Conservation (phyloP, 2,888 invertebrate genomes). For the Candidula unifasciata region DNA sequence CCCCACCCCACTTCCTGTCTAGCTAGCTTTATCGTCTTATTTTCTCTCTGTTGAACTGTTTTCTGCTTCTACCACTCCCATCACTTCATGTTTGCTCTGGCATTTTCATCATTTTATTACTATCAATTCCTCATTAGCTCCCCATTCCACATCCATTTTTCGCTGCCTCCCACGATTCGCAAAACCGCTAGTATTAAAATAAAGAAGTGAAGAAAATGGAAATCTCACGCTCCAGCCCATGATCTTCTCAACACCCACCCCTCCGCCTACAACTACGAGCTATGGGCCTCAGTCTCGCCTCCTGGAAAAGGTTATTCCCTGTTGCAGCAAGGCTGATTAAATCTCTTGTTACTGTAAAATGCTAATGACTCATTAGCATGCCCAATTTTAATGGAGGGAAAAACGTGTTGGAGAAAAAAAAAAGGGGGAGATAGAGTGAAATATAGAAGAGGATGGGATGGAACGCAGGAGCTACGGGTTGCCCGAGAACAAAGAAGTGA, state of each 20-base stretch:
- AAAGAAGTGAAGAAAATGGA: slow-evolving; percentile 14
- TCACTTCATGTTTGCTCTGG: background rate
- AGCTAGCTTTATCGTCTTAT: background rate
- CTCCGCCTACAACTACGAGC: background rate
- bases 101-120: slow-evolving; percentile 41
- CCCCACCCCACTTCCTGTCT: background rate
- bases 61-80: background rate
- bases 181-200: slow-evolving; percentile 15
- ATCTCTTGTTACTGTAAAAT: slow-evolving; percentile 35
- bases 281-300: background rate
- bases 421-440: background rate
- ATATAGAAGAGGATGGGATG: background rate
- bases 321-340: slow-evolving; percentile 18
- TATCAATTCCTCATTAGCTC: slow-evolving; percentile 79
- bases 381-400: slow-evolving; percentile 14
- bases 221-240: too few relatives aligned
- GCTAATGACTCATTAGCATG: slow-evolving; percentile 21
- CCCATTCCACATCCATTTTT: slow-evolving; percentile 77
- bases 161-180: slow-evolving; percentile 1
- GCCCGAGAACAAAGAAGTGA: background rate
- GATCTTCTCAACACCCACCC: too few relatives aligned
- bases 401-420: background rate
- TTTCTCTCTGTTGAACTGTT: background rate
- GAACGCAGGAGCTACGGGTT: background rate
- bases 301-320: background rate